Evolutionary conservation across 1,140 invertebrate genomes (phyloP).

Genomic region (Drosophila repleta): DNA sequence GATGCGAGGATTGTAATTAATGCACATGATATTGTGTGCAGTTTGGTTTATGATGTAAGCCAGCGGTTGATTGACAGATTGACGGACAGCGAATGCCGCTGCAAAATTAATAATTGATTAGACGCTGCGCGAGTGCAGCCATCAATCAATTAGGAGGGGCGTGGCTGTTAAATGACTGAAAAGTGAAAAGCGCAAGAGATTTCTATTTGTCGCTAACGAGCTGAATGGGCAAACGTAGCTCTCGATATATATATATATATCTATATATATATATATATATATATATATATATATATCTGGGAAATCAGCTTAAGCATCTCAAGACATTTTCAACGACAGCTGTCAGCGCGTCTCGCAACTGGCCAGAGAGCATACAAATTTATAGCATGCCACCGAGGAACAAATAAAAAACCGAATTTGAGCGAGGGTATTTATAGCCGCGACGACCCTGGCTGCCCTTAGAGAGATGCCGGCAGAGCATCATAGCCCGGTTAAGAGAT

Average conservation of each 20-base stretch:
- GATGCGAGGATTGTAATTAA: constrained; percentile 57
- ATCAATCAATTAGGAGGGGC: constrained; percentile 57
- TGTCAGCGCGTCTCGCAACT: constrained; percentile 61
- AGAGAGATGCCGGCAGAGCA: constrained; percentile 68
- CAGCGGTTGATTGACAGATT: constrained; percentile 31
- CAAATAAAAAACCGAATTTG: constrained; percentile 33
- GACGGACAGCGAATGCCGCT: constrained; percentile 59
- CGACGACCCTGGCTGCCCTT: constrained; percentile 75
- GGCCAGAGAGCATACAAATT: constrained; percentile 66
- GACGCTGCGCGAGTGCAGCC: constrained; percentile 30
- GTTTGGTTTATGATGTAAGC: constrained; percentile 64
- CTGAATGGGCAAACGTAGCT: constrained; percentile 19
- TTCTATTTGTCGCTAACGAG: constrained; percentile 47
- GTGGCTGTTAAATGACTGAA: constrained; percentile 61
- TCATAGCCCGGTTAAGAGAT: constrained; percentile 53
- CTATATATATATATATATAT: not conserved
- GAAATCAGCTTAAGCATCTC: constrained; percentile 47
- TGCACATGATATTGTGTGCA: constrained; percentile 62
- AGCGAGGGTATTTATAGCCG: constrained; percentile 66
- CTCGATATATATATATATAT: not conserved
- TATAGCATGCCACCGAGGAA: constrained; percentile 54
- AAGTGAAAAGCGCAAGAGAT: constrained; percentile 60
- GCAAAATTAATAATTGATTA: constrained; percentile 73
- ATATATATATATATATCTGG: constrained; percentile 8
- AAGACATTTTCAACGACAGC: constrained; percentile 54